Conservation (phyloP, 1,140 invertebrate species). For the Ceratina australensis region DNA sequence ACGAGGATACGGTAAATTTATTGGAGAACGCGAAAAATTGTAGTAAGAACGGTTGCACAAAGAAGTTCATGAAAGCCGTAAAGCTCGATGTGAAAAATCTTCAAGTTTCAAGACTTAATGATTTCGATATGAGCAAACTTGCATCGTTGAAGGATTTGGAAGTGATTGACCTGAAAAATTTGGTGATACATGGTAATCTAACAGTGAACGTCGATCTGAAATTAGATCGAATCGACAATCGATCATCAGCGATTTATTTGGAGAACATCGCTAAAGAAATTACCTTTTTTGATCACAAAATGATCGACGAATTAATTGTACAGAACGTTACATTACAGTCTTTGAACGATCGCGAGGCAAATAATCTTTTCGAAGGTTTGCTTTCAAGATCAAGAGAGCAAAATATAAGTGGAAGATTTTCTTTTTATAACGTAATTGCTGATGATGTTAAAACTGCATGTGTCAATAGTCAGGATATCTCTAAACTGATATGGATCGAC, state of each 20-base stretch:
- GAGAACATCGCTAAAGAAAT: constrained; percentile 29
- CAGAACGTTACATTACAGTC: constrained; percentile 42
- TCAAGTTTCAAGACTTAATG: constrained; percentile 35
- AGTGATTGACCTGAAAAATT: not conserved
- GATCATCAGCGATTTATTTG: constrained; percentile 41
- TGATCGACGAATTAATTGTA: constrained; percentile 48
- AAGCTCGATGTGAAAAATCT: constrained; percentile 51
- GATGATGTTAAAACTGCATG: constrained; percentile 39
- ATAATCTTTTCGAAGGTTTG: constrained; percentile 43
- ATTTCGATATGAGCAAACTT: constrained; percentile 19
- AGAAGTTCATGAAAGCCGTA: constrained; percentile 25
- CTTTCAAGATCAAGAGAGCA: constrained; percentile 58
- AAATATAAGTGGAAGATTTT: constrained; percentile 32
- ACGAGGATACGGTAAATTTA: not conserved
- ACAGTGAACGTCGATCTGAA: constrained; percentile 43
- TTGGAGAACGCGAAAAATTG: constrained; percentile 24
- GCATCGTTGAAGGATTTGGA: not conserved
- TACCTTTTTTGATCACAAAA: constrained; percentile 34
- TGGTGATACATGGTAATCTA: constrained; percentile 60
- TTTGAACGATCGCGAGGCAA: constrained; percentile 36
- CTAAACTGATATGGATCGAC: constrained; percentile 53
- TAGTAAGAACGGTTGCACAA: constrained; percentile 11
- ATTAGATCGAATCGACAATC: constrained; percentile 43
- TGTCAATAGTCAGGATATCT: constrained; percentile 53
- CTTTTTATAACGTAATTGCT: constrained; percentile 38